Conservation (phyloP, 2,113 vertebrate genomes). For the Dascyllus trimaculatus region DNA sequence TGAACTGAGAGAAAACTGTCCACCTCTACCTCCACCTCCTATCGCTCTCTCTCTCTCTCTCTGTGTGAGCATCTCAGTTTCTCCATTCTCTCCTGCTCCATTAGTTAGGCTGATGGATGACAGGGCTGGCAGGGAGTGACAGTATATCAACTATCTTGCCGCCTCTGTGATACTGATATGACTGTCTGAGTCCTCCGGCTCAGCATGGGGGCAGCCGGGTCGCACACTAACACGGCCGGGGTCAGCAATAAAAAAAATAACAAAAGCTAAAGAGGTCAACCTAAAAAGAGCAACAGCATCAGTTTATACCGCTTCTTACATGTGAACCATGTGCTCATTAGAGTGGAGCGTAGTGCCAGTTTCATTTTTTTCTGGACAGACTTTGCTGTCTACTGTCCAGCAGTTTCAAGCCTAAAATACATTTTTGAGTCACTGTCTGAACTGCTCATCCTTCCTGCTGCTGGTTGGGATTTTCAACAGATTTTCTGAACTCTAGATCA, state of each 20-base stretch:
- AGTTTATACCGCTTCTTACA: background rate
- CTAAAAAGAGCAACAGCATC: slow-evolving; percentile 6
- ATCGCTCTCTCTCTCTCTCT: background rate
- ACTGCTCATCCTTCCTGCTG: too few relatives aligned
- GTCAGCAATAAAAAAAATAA: slow-evolving; percentile 7
- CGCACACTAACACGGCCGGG: slow-evolving; percentile 28
- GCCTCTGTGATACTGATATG: slow-evolving; percentile 58
- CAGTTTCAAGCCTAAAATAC: too few relatives aligned
- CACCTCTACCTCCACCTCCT: slow-evolving; percentile 30
- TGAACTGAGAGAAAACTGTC: slow-evolving; percentile 22
- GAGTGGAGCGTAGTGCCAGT: too few relatives aligned
- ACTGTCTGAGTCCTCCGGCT: slow-evolving; percentile 33
- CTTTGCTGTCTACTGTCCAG: too few relatives aligned
- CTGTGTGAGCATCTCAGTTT: slow-evolving; percentile 22
- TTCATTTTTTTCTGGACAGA: too few relatives aligned
- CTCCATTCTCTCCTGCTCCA: slow-evolving; percentile 59
- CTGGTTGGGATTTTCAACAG: too few relatives aligned
- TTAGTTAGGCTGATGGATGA: slow-evolving; percentile 76
- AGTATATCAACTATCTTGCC: slow-evolving; percentile 58
- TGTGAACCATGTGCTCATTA: too few relatives aligned
- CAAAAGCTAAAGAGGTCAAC: background rate
- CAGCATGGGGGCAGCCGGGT: slow-evolving; percentile 34
- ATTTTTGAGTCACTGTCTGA: too few relatives aligned
- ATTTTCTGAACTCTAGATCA: too few relatives aligned
- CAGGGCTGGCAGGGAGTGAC: slow-evolving; percentile 56